A percentile compares a stretch with the other conserved stretches of the same genome.
phyloP scores from a whole-genome alignment of 1,140 invertebrate species.

The Drosophila bocqueti region DNA sequence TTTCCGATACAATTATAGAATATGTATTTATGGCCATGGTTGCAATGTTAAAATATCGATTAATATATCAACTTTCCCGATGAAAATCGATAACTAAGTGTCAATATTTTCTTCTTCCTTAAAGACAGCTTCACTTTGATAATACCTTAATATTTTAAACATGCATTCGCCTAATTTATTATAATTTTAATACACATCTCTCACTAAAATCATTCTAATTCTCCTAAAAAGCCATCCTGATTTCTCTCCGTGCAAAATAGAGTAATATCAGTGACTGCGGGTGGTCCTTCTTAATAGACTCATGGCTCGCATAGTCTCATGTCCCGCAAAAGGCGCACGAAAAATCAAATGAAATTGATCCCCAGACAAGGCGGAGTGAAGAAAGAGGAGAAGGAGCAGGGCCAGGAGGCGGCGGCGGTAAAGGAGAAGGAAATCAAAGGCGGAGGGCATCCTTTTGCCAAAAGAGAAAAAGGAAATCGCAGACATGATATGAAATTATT shows the following conservation, averaged over 20 bases:
- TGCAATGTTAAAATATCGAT: not conserved
- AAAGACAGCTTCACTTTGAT: too few relatives aligned
- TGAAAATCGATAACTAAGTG: not conserved
- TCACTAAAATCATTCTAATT: not conserved
- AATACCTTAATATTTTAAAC: not conserved
- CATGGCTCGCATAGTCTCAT: constrained; percentile 41
- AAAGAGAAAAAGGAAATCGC: constrained; percentile 40
- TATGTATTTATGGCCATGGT: too few relatives aligned
- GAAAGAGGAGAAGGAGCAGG: not conserved
- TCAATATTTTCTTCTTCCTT: not conserved
- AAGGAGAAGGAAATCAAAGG: constrained; percentile 50
- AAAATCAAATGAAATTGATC: constrained; percentile 82
- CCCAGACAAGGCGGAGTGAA: constrained; percentile 16
- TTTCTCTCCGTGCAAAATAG: constrained; percentile 9
- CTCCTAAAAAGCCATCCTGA: not conserved
- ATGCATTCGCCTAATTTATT: too few relatives aligned
- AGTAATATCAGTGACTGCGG: constrained; percentile 12
- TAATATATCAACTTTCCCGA: not conserved
- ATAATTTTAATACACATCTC: too few relatives aligned
- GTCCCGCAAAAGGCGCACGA: constrained; percentile 26
- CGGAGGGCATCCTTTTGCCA: constrained; percentile 28
- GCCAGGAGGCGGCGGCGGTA: too few relatives aligned
- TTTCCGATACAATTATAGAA: too few relatives aligned
- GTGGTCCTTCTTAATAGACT: constrained; percentile 48
- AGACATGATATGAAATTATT: constrained; percentile 84